Evolutionary conservation across 2,113 vertebrate genomes (phyloP).

Genomic region (Rhynchomys soricoides): DNA sequence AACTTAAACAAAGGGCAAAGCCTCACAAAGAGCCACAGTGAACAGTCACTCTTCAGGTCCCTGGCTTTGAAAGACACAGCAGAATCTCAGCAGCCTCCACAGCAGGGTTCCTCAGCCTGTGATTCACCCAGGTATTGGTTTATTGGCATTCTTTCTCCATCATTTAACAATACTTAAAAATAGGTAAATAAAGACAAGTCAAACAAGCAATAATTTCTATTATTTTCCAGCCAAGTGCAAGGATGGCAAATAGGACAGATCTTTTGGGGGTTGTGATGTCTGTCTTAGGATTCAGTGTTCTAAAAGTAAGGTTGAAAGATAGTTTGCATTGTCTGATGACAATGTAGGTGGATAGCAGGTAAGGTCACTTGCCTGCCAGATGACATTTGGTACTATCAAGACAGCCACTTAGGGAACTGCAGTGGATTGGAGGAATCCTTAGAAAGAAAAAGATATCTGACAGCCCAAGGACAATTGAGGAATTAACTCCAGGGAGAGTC

Average conservation of each 20-base stretch:
- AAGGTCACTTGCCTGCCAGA: conserved; percentile 64
- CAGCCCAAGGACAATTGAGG: background rate
- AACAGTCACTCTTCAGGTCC: background rate
- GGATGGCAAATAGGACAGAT: conserved; percentile 40
- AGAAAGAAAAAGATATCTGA: conserved; percentile 54
- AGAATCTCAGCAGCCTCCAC: conserved; percentile 21
- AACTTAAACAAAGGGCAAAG: conserved; percentile 2
- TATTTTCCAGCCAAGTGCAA: conserved; percentile 44
- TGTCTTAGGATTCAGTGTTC: conserved; percentile 46
- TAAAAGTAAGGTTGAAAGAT: conserved; percentile 65
- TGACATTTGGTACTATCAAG: conserved; percentile 57
- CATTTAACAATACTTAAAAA: conserved; percentile 67
- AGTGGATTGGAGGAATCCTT: conserved; percentile 66
- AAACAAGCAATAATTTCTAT: conserved; percentile 67
- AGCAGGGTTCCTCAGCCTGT: background rate
- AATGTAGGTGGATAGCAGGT: conserved; percentile 27
- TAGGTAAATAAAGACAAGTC: conserved; percentile 65
- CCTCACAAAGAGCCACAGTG: conserved; percentile 34
- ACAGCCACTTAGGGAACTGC: conserved; percentile 61
- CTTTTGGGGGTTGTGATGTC: background rate
- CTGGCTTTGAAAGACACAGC: conserved; percentile 32
- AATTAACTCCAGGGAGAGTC: conserved; percentile 35
- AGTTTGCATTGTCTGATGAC: conserved; percentile 49
- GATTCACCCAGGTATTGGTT: conserved; percentile 53
- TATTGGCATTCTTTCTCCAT: conserved; percentile 54